phyloP scores from a whole-genome alignment of 2,888 invertebrate genomes.

The Cephus nigrinus region DNA sequence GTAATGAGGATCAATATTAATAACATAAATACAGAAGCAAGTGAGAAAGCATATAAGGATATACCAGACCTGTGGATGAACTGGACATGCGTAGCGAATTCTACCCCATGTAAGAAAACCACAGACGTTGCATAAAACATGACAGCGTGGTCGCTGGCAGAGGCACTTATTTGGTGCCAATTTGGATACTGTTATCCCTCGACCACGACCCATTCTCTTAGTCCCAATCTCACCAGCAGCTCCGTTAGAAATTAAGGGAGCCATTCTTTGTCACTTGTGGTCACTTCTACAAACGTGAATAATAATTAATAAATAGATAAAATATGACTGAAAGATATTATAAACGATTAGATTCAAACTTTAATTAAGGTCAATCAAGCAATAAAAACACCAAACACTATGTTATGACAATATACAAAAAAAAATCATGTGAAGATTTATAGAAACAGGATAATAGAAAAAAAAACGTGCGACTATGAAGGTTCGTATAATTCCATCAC shows the following conservation, averaged over 20 bases:
- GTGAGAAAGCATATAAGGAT: background rate
- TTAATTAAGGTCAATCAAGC: background rate
- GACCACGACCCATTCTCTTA: slow-evolving; percentile 12
- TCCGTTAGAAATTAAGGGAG: background rate
- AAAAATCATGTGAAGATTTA: background rate
- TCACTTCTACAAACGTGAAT: background rate
- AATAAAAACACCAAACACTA: background rate
- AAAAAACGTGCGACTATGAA: background rate
- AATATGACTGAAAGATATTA: background rate
- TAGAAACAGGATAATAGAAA: background rate
- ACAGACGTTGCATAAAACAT: slow-evolving; percentile 41
- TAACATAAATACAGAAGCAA: background rate
- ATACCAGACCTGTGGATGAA: slow-evolving; percentile 38
- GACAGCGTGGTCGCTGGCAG: slow-evolving; percentile 35
- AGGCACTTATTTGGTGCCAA: slow-evolving; percentile 27
- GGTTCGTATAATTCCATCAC: background rate
- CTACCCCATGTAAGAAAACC: slow-evolving; percentile 39
- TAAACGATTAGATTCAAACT: background rate
- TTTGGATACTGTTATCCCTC: slow-evolving; percentile 16
- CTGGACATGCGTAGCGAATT: slow-evolving; percentile 35
- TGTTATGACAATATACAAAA: background rate
- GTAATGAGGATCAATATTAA: background rate
- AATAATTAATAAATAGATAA: background rate
- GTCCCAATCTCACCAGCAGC: background rate
- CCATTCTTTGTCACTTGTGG: background rate